Evolutionary conservation across 2,113 vertebrate genomes (phyloP), one percentile per base, ranked within the genome.

Genomic region (Syngnathus floridae): DNA sequence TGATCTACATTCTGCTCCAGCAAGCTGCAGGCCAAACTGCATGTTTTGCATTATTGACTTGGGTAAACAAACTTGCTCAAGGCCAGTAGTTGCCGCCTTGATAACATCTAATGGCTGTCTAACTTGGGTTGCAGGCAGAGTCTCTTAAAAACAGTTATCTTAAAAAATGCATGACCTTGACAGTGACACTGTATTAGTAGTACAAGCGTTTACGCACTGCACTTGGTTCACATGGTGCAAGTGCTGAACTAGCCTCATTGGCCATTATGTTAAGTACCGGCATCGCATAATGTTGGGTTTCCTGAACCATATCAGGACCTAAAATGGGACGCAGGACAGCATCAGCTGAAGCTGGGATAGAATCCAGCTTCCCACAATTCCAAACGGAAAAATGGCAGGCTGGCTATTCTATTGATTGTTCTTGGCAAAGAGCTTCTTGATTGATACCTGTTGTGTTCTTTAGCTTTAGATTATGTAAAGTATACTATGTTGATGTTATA

Each of bases 31-130:
- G 67, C 68, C 35, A 64, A 43, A 61, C 48, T 70, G 21, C 62
- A 71, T 45, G 55, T 58, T 83, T 79, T 81, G 75, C 74, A 80
- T 81, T 76, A 85, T 73, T 78, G 86, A 85, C 75, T 82, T 62
- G 43, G 37, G 58, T 70, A 78, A 75, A 76, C 62, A 71, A n/a
- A 55, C 40, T 70, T 45, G 64, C 69, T 45, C 65, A 61, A 2
- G 52, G 60, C 38, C 69, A 67, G 49, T 73, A 73, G 76, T 86
- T 67, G 58, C 75, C 56, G 40, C 14, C 72, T 16, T 74, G 71
- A 81, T 78, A 63, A 62, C 51, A 35, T 51, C 8, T 76, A 63
- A 45, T 64, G 69, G 64, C 48, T 58, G 36, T 64, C 64, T 61
- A 65, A 49, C 51, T 63, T 16, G 13, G 40, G 11, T 43, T 43